phyloP scores from a whole-genome alignment of 1,140 invertebrate species.

The Anastrepha obliqua region DNA sequence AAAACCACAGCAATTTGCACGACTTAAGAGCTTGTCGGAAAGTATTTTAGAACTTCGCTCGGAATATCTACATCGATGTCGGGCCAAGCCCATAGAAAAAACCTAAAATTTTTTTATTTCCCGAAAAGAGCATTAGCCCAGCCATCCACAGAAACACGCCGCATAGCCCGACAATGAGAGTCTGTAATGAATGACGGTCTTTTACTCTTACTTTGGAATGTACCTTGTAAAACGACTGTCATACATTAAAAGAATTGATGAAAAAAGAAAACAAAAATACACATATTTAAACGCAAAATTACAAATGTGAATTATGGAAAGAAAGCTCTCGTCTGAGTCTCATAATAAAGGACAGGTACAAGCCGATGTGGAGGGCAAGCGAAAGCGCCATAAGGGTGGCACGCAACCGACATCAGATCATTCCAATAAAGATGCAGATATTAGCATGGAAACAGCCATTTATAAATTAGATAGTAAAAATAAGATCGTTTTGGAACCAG shows the following conservation, averaged over 20 bases:
- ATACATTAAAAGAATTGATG: not conserved
- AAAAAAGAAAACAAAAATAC: not conserved
- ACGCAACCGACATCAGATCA: not conserved
- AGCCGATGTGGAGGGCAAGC: not conserved
- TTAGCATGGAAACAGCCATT: conserved; percentile 17
- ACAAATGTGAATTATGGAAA: conserved; percentile 39
- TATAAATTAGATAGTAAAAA: conserved; percentile 31
- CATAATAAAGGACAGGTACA: not conserved
- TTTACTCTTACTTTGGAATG: too few relatives aligned
- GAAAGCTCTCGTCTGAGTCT: not conserved
- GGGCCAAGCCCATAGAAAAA: too few relatives aligned
- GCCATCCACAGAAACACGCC: too few relatives aligned
- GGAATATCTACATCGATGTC: too few relatives aligned
- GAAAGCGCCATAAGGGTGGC: conserved; percentile 4
- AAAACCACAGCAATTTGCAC: too few relatives aligned
- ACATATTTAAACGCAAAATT: conserved; percentile 39
- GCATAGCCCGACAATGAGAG: too few relatives aligned
- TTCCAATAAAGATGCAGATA: not conserved
- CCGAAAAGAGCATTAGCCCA: too few relatives aligned
- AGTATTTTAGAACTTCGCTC: too few relatives aligned
- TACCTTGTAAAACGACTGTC: too few relatives aligned
- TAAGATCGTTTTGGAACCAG: not conserved
- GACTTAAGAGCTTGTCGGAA: too few relatives aligned
- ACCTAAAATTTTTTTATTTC: too few relatives aligned
- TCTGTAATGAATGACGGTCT: too few relatives aligned